Percentiles rank a stretch among this genome's conserved stretches.
Evolutionary conservation across 2,113 vertebrate genomes (phyloP).

Genomic region (Spea bombifrons): DNA sequence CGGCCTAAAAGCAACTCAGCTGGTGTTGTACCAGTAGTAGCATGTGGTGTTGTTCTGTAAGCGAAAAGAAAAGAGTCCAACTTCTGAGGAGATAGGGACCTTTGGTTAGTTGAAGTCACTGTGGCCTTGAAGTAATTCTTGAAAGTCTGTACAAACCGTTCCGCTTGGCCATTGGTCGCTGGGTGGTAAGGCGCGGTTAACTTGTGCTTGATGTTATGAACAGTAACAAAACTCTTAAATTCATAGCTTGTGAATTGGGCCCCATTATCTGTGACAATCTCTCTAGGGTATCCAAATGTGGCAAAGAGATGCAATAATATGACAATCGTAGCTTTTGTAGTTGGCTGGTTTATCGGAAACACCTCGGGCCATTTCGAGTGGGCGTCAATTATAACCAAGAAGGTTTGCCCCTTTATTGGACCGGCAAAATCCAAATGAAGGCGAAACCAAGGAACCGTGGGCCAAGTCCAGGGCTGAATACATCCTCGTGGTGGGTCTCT

Average conservation of each 20-base stretch:
- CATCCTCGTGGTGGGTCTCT: background rate
- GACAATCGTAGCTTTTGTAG: background rate
- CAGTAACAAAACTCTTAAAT: no score
- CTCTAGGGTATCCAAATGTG: background rate
- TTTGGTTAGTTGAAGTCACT: background rate
- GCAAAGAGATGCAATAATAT: background rate
- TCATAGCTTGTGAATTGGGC: background rate
- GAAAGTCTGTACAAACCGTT: background rate
- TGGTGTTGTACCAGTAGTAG: no score
- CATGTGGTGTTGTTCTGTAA: no score
- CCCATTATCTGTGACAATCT: background rate
- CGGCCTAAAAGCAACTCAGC: no score
- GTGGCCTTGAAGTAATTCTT: background rate
- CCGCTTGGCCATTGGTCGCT: background rate
- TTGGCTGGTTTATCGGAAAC: background rate
- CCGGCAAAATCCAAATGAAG: background rate
- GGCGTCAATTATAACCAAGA: background rate
- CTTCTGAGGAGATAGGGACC: background rate
- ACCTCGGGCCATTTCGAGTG: background rate
- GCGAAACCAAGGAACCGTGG: background rate
- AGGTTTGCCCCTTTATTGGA: background rate
- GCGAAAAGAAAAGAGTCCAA: no score
- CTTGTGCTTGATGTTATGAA: background rate
- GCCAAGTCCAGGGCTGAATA: background rate
- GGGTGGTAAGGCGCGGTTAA: background rate